These are phyloP conservation scores for Rhamnusium bicolor DNA, from an alignment of 2,888 invertebrate genomes.

Conservation along the genomic window DNA sequence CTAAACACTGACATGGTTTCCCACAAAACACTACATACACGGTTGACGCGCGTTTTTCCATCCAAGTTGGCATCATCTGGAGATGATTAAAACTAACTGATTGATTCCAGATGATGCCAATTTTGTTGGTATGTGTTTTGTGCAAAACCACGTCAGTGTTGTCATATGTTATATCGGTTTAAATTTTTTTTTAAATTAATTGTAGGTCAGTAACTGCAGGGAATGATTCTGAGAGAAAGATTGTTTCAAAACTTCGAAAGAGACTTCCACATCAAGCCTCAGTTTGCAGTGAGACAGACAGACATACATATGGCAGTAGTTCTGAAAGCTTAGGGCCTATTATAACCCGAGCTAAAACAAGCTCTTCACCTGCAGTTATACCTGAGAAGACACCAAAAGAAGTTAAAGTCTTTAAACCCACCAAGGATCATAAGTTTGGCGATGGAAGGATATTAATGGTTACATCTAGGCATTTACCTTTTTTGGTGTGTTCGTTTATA, in stretches of 20 bases:
- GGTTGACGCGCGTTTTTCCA: no score
- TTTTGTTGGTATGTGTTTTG: no score
- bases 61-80: no score
- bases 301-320: constrained; percentile 82
- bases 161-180: no score
- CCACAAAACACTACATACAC: no score
- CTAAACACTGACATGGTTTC: no score
- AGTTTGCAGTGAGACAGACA: constrained; percentile 73
- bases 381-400: constrained; percentile 75
- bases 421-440: constrained; percentile 79
- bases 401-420: constrained; percentile 76
- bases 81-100: no score
- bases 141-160: no score
- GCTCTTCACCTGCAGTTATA: constrained; percentile 66
- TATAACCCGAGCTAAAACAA: constrained; percentile 56
- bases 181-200: constrained; percentile 40
- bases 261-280: constrained; percentile 71
- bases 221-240: constrained; percentile 56
- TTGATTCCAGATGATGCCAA: no score
- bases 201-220: constrained; percentile 23
- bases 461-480: constrained; percentile 84
- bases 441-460: constrained; percentile 89
- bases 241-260: constrained; percentile 58
- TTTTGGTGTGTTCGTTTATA: constrained; percentile 89
- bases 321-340: constrained; percentile 79